Conservation (phyloP, 23 tunicate genomes). For the Trididemnum miniatum region DNA sequence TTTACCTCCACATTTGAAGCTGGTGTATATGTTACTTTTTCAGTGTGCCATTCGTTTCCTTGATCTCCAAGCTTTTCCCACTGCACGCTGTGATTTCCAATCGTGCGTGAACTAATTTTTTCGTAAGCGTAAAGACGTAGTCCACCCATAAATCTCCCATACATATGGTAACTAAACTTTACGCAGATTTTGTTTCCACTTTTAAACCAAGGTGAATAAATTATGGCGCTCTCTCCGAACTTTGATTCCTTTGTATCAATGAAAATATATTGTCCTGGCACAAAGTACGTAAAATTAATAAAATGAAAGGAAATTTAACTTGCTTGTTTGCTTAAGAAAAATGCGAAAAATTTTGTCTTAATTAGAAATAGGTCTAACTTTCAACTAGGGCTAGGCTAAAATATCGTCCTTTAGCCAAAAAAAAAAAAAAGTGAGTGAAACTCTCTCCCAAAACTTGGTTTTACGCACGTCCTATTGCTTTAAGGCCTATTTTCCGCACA, state of each 20-base stretch:
- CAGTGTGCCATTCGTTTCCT: constrained; percentile 57
- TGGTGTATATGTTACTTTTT: constrained; percentile 46
- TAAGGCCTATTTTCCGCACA: too few relatives aligned
- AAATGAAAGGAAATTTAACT: too few relatives aligned
- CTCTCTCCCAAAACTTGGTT: too few relatives aligned
- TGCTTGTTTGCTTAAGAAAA: too few relatives aligned
- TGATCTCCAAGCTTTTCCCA: constrained; percentile 89
- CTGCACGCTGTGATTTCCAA: constrained; percentile 70
- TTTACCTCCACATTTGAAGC: constrained; percentile 63
- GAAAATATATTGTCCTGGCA: neutral
- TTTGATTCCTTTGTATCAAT: constrained; percentile 18
- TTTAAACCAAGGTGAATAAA: constrained; percentile 85
- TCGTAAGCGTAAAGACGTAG: constrained; percentile 80
- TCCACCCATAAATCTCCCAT: constrained; percentile 81
- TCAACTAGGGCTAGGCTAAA: too few relatives aligned
- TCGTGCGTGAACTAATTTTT: constrained; percentile 41
- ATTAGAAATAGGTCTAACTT: too few relatives aligned
- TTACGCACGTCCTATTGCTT: too few relatives aligned
- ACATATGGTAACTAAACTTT: constrained; percentile 84
- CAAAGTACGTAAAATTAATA: too few relatives aligned
- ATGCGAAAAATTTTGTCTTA: too few relatives aligned
- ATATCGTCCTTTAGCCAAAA: too few relatives aligned
- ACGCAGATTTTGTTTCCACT: constrained; percentile 32
- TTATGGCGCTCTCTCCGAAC: constrained; percentile 75
- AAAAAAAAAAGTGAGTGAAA: too few relatives aligned